A percentile compares a stretch with the other conserved stretches of the same genome.
Evolutionary conservation across 2,797 vertebrate species (phyloP).

Genomic region (Pseudocheirus occidentalis): DNA sequence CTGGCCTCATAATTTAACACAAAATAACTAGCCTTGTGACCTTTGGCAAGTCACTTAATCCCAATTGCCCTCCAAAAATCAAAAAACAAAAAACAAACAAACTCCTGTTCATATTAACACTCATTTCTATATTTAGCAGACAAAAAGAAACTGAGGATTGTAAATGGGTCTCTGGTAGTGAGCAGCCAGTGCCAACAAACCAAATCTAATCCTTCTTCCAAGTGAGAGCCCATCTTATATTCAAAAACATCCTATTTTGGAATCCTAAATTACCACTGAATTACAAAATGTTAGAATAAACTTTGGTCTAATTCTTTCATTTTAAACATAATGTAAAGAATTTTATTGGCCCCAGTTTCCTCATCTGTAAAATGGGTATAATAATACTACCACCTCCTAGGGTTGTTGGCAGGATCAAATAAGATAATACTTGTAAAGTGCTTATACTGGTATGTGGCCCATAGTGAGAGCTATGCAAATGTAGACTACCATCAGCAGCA

Average conservation of each 20-base stretch:
- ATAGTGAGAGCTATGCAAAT: background rate
- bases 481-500: background rate
- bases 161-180: background rate
- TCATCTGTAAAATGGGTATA: background rate
- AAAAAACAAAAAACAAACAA: background rate
- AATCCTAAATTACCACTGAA: background rate
- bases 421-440: background rate
- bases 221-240: background rate
- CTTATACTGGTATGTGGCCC: background rate
- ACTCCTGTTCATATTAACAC: background rate
- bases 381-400: background rate
- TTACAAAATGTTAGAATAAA: background rate
- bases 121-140: slow-evolving; percentile 21
- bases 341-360: background rate
- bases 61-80: too few species aligned
- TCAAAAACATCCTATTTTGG: background rate
- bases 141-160: slow-evolving; percentile 26
- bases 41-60: too few species aligned
- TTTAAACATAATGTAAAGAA: background rate
- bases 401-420: background rate
- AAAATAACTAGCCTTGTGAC: too few species aligned
- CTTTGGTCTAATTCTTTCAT: background rate
- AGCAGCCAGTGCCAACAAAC: background rate
- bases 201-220: background rate
- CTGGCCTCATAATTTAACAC: too few species aligned